Evolutionary conservation across 1,140 invertebrate species (phyloP).

Genomic region (Zophobas morio): DNA sequence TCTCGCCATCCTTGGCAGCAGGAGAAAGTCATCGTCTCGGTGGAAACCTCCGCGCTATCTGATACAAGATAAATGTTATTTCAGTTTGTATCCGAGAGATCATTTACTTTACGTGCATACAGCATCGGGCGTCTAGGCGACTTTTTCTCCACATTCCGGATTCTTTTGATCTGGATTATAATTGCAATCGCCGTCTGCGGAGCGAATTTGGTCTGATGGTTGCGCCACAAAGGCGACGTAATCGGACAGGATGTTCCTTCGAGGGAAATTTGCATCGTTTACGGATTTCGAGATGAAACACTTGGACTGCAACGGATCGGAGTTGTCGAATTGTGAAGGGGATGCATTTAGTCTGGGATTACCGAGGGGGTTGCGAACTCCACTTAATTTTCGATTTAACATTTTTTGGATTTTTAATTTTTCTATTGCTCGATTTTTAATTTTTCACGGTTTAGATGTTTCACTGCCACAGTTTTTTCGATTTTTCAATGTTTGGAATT

Average conservation of each 20-base stretch:
- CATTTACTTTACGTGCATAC: conserved; percentile 48
- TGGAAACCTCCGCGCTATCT: conserved; percentile 34
- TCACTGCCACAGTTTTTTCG: too few relatives aligned
- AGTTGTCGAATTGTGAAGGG: too few relatives aligned
- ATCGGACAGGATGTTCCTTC: neutral
- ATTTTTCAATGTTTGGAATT: too few relatives aligned
- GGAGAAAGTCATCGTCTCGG: conserved; percentile 33
- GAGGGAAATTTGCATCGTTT: too few relatives aligned
- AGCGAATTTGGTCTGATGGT: conserved; percentile 13
- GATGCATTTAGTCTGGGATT: too few relatives aligned
- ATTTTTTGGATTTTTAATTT: too few relatives aligned
- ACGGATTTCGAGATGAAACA: too few relatives aligned
- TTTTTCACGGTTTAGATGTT: too few relatives aligned
- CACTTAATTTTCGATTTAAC: too few relatives aligned
- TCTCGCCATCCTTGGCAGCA: conserved; percentile 26
- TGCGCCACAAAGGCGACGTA: neutral
- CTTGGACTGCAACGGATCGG: too few relatives aligned
- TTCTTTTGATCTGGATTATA: conserved; percentile 40
- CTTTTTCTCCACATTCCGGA: conserved; percentile 43
- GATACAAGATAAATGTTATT: conserved; percentile 52
- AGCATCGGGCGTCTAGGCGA: conserved; percentile 42
- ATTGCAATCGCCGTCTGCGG: conserved; percentile 33
- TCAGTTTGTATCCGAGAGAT: conserved; percentile 40
- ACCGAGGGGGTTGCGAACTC: too few relatives aligned
- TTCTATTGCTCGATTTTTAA: too few relatives aligned